A percentile compares a stretch with the other conserved stretches of the same genome.
Evolutionary conservation across 2,113 vertebrate genomes (phyloP).

Genomic region (Dromaius novaehollandiae): DNA sequence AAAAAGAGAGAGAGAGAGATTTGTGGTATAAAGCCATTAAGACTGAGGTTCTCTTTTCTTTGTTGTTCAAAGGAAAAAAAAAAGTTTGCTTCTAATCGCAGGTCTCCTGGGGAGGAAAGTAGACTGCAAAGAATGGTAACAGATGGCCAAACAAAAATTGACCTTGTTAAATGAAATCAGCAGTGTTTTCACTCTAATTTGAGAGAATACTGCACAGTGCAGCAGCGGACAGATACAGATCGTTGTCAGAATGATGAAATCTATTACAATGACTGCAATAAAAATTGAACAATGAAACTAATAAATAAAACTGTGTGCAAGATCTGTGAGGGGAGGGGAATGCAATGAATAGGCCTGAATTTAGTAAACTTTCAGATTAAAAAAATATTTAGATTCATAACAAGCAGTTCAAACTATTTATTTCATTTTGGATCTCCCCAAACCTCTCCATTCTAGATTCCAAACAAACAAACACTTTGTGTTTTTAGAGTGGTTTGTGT

Average conservation of each 20-base stretch:
- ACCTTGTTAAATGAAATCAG: constrained; percentile 18
- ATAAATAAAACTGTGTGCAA: not conserved
- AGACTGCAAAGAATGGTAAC: constrained; percentile 36
- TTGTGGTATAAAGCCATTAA: not conserved
- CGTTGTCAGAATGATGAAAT: not conserved
- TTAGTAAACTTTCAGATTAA: not conserved
- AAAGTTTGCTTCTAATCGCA: not conserved
- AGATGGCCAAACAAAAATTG: constrained; percentile 30
- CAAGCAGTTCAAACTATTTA: not conserved
- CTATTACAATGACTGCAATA: not conserved
- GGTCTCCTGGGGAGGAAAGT: constrained; percentile 7
- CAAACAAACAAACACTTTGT: not conserved
- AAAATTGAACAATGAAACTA: not conserved
- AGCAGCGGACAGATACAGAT: not conserved
- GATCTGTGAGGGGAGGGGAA: not conserved
- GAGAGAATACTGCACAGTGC: not conserved
- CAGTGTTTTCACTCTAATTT: not conserved
- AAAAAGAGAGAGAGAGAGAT: not conserved
- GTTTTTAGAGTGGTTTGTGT: not conserved
- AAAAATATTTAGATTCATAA: not conserved
- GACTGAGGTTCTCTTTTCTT: not conserved
- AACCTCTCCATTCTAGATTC: not conserved
- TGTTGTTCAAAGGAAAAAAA: not conserved
- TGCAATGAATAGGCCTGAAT: not conserved
- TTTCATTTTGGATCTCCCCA: not conserved